Evolutionary conservation across 2,797 vertebrate species (phyloP), one percentile per base, ranked within the genome.

Genomic region (Toxotes lorentzi): DNA sequence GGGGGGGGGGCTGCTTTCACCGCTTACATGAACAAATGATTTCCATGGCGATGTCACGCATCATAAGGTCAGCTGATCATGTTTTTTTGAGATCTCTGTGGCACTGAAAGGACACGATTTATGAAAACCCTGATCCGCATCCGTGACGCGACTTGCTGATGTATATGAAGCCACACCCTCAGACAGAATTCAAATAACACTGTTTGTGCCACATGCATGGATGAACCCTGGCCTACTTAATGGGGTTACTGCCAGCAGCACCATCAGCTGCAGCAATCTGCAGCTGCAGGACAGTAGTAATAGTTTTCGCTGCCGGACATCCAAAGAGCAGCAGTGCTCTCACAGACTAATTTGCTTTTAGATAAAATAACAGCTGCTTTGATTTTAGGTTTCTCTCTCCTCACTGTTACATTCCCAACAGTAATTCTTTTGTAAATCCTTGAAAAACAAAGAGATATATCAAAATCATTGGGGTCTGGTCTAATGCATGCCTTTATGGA

Each of bases 81-180:
- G 14, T 38, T 51, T 27, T 4, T 27, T 14, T 3, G 48, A 24
- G 2, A 21, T 65, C 48, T 43, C 19, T 24, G 62, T 65, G 65
- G 32, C 6, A 56, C 70, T 38, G 65, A 43, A 5, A 50, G 69
- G 76, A 75, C 73, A 30, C 60, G 21, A 67, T 79, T 65, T 59
- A 75, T 23, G 59, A 57, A 87, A 83, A 87, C 30, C 13, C 67
- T 66, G 76, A 79, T 74, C 86, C 64, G 84, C 85, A 89, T 88
- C 86, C 67, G 65, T 81, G 84, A 84, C 72, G 68, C 43, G 64
- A 72, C 72, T 70, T 74, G 76, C 76, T 85, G 84, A 88, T 87
- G 92, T 66, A 67, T 80, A 24, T 16, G 80, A 88, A 84, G 86
- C 87, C 92, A 85, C 92, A 62, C 93, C 92, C 84, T 80, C 86